phyloP scores from a whole-genome alignment of 1,140 invertebrate species.

The Anoplophora glabripennis region DNA sequence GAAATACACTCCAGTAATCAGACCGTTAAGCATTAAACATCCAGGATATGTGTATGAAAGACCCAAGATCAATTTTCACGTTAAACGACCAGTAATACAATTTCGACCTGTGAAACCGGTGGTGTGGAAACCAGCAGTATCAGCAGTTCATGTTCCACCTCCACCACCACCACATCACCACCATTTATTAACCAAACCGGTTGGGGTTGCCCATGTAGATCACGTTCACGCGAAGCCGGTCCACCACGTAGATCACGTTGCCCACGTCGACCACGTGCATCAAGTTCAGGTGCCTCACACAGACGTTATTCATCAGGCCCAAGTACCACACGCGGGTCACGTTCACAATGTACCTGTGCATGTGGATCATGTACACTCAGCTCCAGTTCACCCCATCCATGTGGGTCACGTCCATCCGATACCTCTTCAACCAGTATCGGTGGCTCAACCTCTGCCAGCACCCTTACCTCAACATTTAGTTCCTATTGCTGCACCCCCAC shows the following conservation, averaged over 20 bases:
- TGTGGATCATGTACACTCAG: conserved; percentile 6
- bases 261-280: conserved; percentile 23
- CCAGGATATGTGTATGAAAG: conserved; percentile 27
- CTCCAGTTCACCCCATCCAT: conserved; percentile 14
- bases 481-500: conserved; percentile 16
- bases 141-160: conserved; percentile 17
- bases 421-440: conserved; percentile 15
- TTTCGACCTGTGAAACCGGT: conserved; percentile 15
- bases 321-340: background rate
- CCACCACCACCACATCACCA: background rate
- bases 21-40: conserved; percentile 28
- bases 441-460: background rate
- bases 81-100: conserved; percentile 20
- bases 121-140: conserved; percentile 20
- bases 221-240: conserved; percentile 15
- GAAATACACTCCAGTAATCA: conserved; percentile 32
- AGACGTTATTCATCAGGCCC: background rate
- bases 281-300: background rate
- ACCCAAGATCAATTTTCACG: conserved; percentile 22
- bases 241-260: conserved; percentile 23
- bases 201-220: conserved; percentile 21
- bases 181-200: conserved; percentile 10
- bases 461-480: conserved; percentile 5
- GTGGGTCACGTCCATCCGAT: conserved; percentile 7
- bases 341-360: conserved; percentile 8